A percentile compares a stretch with the other conserved stretches of the same genome.
Conservation (phyloP, 2,797 vertebrate species). For the Gorsachius magnificus region DNA sequence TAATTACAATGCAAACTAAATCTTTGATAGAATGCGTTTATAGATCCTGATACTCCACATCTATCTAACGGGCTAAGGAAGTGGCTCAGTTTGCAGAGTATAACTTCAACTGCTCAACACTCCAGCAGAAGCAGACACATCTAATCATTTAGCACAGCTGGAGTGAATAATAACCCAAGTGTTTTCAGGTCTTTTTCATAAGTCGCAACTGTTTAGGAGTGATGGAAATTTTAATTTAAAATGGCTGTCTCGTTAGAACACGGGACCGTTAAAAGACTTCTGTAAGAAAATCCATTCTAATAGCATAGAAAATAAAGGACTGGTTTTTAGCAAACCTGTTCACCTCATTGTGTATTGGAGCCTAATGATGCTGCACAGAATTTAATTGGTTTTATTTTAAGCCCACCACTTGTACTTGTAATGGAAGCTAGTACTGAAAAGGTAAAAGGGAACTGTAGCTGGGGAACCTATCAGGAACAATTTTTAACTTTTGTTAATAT, state of each 20-base stretch:
- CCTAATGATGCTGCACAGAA: not conserved
- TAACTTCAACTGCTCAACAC: not conserved
- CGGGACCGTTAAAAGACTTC: not conserved
- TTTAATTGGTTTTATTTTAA: not conserved
- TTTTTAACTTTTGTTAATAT: not conserved
- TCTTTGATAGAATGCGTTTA: not conserved
- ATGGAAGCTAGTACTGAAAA: not conserved
- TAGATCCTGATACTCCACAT: not conserved
- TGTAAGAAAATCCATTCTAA: conserved; percentile 20
- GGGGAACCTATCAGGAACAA: not conserved
- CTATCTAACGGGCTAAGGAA: not conserved
- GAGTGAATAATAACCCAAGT: conserved; percentile 39
- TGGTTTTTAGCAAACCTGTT: not conserved
- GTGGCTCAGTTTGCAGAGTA: not conserved
- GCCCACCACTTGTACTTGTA: not conserved
- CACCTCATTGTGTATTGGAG: not conserved
- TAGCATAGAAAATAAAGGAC: not conserved
- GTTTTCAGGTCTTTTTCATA: conserved; percentile 16
- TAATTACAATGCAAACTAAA: not conserved
- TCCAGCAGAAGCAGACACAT: not conserved
- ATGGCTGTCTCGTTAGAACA: not conserved
- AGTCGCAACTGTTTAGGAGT: not conserved
- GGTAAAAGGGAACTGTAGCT: not conserved
- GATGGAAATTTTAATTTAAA: conserved; percentile 53
- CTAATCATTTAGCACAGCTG: not conserved